Percentiles rank a stretch among this genome's conserved stretches.
phyloP scores from a whole-genome alignment of 1,140 invertebrate species.

The Drosophila ambigua region DNA sequence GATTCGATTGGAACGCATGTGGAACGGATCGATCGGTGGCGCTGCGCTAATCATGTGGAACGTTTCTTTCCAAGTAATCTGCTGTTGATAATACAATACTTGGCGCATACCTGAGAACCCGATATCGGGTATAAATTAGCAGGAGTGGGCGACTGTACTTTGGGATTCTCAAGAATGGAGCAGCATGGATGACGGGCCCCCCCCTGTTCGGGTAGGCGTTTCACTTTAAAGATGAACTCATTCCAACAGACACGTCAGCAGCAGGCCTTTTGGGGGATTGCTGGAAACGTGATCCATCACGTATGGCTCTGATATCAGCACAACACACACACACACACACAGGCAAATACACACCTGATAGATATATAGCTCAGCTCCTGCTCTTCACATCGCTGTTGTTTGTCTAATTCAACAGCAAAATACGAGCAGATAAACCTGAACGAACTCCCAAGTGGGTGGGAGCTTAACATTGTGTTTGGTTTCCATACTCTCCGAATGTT shows the following conservation, averaged over 20 bases:
- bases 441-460: constrained; percentile 19
- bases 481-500: not conserved
- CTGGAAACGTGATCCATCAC: constrained; percentile 40
- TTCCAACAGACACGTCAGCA: constrained; percentile 33
- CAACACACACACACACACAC: not conserved
- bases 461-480: constrained; percentile 38
- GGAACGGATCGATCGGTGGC: constrained; percentile 39
- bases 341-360: constrained; percentile 16
- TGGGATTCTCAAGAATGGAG: not conserved
- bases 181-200: not conserved
- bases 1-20: constrained; percentile 50
- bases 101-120: constrained; percentile 32
- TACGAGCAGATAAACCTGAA: constrained; percentile 57
- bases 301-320: constrained; percentile 32
- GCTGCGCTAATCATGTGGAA: constrained; percentile 69
- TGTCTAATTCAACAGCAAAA: constrained; percentile 69
- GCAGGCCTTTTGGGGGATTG: constrained; percentile 8
- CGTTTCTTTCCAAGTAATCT: constrained; percentile 43
- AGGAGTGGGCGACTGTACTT: constrained; percentile 27
- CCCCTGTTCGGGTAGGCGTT: no score
- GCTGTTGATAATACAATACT: constrained; percentile 25
- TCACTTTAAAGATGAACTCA: constrained; percentile 3
- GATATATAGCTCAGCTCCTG: constrained; percentile 16
- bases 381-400: constrained; percentile 46
- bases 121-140: constrained; percentile 50